Base-by-base conservation (phyloP, 2,113 vertebrate species). In the Callipepla squamata region DNA sequence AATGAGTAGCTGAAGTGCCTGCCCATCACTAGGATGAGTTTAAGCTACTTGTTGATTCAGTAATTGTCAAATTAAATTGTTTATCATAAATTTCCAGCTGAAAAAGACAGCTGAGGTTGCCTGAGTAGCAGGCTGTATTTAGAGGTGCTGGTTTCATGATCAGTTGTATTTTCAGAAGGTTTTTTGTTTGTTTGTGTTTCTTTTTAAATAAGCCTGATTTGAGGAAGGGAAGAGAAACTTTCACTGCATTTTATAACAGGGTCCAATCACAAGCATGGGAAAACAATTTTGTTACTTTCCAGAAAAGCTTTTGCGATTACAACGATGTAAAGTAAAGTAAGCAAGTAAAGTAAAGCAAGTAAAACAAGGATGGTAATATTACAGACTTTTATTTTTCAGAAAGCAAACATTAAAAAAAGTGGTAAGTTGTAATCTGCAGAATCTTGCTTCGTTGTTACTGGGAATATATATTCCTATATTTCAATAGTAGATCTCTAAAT, bases 401-500 rank as follows among this genome's bases (percentile, higher is more conserved):
- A 83, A 78, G 25, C 28, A 63, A 1, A 53, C 88, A 6, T 25
- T 55, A 58, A 51, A 18, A 73, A 76, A 76, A 76, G 34, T 16
- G 30, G 9, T 55, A 5, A 3, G 15, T 66, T 85, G 53, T 34
- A 34, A 23, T 80, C 30, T 61, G 42, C 17, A 0, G 2, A 50
- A 55, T 42, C 42, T 7, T 69, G 16, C 8, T 78, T 89, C 12
- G 8, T 2, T 23, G 57, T 16, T 58, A 1, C 62, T 69, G 53
- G 18, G 38, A 75, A 75, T 70, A 10, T 0, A 0, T 48, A 32
- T 67, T 63, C 34, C 0, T 0, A n/a, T 87, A 6, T 62, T 91
- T 80, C 40, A 22, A 6, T 58, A 4, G 1, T 42, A 58, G 21
- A 38, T 67, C 66, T 63, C 36, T 59, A 34, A 66, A 11, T 59